Evolutionary conservation across 2,113 vertebrate genomes (phyloP), one percentile per base, ranked within the genome.

Genomic region (Leptobrachium ailaonicum): DNA sequence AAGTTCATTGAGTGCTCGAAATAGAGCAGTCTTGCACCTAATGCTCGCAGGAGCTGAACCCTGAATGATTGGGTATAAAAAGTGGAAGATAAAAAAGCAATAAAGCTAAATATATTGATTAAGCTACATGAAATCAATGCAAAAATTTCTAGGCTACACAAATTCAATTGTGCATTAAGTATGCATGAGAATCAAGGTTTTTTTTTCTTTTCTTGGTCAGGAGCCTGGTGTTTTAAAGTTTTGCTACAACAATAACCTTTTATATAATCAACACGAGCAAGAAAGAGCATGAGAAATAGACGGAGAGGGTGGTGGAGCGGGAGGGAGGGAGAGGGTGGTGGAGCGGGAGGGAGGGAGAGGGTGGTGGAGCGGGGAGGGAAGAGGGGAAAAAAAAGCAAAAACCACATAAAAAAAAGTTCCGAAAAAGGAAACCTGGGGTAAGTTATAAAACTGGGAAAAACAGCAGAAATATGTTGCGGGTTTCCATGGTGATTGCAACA

Each of bases 101-200:
- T 53, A 78, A 70, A 78, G 60, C 45, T 43, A 63, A 62, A 47
- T 70, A 63, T 71, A 71, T 78, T 40, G 76, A 78, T 88, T 87
- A 83, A 83, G 81, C 58, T 83, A 76, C 84, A 85, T 80, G 85
- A 86, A 87, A 82, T 6, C 68, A 83, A 40, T 86, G 82, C 79
- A 83, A 83, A 79, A 83, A 88, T 88, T 86, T 80, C 66, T 83
- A 84, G 84, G 79, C 82, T 83, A 42, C 5, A 80, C 69, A 40
- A 73, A 75, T 2, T 82, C 44, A 87, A 83, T 47, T 85, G 76
- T 73, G 67, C 41, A 63, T 63, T 71, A 71, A 71, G 50, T 63
- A 41, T 71, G 68, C 54, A 47, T 50, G 42, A 63, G 54, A 50
- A 11, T 9, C n/a, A 2, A 63, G 71, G 56, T 63, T 60, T 54